A percentile compares a stretch with the other conserved stretches of the same genome.
Evolutionary conservation across 2,797 vertebrate genomes (phyloP).

Genomic region (Coluber constrictor): DNA sequence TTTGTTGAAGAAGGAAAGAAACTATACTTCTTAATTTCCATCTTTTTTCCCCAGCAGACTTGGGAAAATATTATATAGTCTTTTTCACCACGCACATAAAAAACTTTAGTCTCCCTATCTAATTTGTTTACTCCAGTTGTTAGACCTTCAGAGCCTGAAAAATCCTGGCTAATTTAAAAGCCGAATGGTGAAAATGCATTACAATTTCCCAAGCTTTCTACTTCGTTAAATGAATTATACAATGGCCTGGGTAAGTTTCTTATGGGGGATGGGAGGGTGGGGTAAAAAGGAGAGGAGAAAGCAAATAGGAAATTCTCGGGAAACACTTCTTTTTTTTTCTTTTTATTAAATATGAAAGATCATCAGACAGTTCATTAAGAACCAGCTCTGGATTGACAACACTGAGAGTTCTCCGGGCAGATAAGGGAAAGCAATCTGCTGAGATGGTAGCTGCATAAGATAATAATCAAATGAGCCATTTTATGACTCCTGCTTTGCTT

Average conservation of each 20-base stretch:
- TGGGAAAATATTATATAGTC: not conserved
- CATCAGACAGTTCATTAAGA: not conserved
- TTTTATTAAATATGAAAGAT: constrained; percentile 13
- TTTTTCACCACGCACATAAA: not conserved
- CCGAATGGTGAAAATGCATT: not conserved
- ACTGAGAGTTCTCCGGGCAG: not conserved
- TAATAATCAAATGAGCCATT: constrained; percentile 5
- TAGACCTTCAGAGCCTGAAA: not conserved
- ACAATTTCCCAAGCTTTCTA: not conserved
- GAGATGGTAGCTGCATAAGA: not conserved
- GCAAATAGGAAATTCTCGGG: not conserved
- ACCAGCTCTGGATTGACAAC: not conserved
- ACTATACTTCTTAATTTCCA: not conserved
- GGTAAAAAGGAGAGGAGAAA: not conserved
- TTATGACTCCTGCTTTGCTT: not conserved
- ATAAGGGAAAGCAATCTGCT: constrained; percentile 16
- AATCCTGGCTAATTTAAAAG: not conserved
- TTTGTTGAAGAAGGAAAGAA: not conserved
- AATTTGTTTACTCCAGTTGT: not conserved
- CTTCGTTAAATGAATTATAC: not conserved
- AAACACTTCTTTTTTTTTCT: not conserved
- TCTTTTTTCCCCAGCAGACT: not conserved
- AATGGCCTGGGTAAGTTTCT: not conserved
- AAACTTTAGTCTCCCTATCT: not conserved
- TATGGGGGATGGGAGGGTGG: fast-evolving